A percentile compares a stretch with the other conserved stretches of the same genome.
phyloP scores from a whole-genome alignment of 2,888 invertebrate genomes.

The Heliconius aoede region DNA sequence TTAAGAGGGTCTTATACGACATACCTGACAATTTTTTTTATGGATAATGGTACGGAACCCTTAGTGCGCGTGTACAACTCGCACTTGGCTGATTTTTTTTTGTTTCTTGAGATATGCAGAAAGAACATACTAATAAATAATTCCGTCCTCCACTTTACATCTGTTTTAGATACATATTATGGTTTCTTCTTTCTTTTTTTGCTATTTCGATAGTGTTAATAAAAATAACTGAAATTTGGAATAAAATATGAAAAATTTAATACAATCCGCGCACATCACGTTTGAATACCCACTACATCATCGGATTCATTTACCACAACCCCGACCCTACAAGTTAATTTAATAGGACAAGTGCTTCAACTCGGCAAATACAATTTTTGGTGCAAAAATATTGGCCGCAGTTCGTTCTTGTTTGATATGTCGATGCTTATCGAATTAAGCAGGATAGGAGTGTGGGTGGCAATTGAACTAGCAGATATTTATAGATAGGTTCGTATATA shows the following conservation, averaged over 20 bases:
- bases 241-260: constrained; percentile 14
- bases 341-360: constrained; percentile 60
- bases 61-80: too few relatives aligned
- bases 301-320: constrained; percentile 47
- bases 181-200: too few relatives aligned
- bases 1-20: too few relatives aligned
- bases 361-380: constrained; percentile 68
- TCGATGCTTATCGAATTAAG: constrained; percentile 30
- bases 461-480: neutral
- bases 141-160: too few relatives aligned
- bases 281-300: constrained; percentile 47
- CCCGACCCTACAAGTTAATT: constrained; percentile 58
- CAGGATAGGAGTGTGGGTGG: constrained; percentile 7
- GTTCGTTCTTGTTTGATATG: constrained; percentile 45
- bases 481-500: neutral
- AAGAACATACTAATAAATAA: too few relatives aligned
- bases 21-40: too few relatives aligned
- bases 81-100: too few relatives aligned
- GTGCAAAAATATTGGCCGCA: constrained; percentile 64
- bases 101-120: too few relatives aligned
- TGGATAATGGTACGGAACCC: too few relatives aligned
- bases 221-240: neutral
- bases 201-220: neutral
- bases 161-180: too few relatives aligned
- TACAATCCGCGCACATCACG: constrained; percentile 12